Percentiles rank a stretch among this genome's conserved stretches.
phyloP scores from a whole-genome alignment of 2,888 invertebrate genomes.

The Aphodius sticticus region DNA sequence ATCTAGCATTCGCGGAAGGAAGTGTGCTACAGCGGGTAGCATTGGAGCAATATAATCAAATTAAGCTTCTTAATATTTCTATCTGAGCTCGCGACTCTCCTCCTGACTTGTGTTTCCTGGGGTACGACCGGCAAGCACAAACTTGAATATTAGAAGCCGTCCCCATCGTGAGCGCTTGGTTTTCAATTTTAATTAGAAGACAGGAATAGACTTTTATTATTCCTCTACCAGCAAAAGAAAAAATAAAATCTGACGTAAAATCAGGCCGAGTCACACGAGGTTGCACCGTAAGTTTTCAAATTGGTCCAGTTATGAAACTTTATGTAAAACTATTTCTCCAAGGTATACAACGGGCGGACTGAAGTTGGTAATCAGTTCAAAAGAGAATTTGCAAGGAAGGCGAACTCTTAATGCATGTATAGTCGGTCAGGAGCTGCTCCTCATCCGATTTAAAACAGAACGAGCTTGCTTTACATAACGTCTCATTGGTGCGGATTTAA shows the following conservation, averaged over 20 bases:
- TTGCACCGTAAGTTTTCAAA: background rate
- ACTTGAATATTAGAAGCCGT: background rate
- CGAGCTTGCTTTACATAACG: background rate
- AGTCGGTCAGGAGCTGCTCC: too few relatives aligned
- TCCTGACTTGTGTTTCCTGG: too few relatives aligned
- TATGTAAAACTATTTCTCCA: slow-evolving; percentile 26
- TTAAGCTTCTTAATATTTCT: background rate
- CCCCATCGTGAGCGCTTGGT: background rate
- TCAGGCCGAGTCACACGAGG: too few relatives aligned
- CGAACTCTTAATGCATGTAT: slow-evolving; percentile 21
- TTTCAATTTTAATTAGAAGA: background rate
- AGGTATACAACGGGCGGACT: slow-evolving; percentile 16
- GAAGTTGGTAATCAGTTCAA: slow-evolving; percentile 26
- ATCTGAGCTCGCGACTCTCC: too few relatives aligned
- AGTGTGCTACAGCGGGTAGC: background rate
- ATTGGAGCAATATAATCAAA: background rate
- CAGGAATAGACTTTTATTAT: background rate
- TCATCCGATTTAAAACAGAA: background rate
- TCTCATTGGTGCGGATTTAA: background rate
- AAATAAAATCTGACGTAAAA: too few relatives aligned
- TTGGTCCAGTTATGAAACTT: slow-evolving; percentile 4
- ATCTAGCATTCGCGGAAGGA: background rate
- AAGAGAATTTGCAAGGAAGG: slow-evolving; percentile 22
- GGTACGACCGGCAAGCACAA: background rate
- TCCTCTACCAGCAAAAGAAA: too few relatives aligned